Evolutionary conservation across 2,797 vertebrate species (phyloP).

Genomic region (Chaetodon trifasciatus): DNA sequence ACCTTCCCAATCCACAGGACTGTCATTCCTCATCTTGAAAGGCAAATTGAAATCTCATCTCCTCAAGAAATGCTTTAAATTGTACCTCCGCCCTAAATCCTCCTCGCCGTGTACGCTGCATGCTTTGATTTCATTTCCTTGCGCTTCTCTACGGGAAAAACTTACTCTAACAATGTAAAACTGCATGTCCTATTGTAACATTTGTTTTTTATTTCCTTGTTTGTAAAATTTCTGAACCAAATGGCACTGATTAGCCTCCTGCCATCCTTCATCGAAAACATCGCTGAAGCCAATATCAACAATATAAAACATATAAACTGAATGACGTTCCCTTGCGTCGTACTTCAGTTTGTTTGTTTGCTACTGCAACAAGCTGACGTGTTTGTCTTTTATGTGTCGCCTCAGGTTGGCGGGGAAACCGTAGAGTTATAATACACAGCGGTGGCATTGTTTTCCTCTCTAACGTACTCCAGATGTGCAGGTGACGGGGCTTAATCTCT

Average conservation of each 20-base stretch:
- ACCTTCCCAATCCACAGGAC: slow-evolving; percentile 29
- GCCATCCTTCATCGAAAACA: neutral
- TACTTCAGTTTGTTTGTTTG: neutral
- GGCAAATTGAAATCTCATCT: slow-evolving; percentile 53
- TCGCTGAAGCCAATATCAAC: slow-evolving; percentile 7
- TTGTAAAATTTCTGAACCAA: neutral
- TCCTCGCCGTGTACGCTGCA: neutral
- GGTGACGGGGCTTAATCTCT: slow-evolving; percentile 5
- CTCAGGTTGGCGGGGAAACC: neutral
- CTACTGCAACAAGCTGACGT: neutral
- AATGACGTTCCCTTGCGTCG: neutral
- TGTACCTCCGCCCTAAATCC: neutral
- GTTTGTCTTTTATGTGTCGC: slow-evolving; percentile 4
- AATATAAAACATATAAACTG: neutral
- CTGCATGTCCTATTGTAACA: neutral
- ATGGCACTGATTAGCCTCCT: neutral
- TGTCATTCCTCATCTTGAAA: slow-evolving; percentile 35
- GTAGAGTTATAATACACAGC: neutral
- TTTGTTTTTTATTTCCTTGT: neutral
- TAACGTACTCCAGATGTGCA: neutral
- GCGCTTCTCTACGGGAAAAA: neutral
- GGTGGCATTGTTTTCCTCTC: neutral
- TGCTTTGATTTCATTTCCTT: neutral
- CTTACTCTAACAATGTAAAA: neutral
- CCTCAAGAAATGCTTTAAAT: slow-evolving; percentile 36